phyloP scores from a whole-genome alignment of 2,888 invertebrate species.

The Ophraella communa region DNA sequence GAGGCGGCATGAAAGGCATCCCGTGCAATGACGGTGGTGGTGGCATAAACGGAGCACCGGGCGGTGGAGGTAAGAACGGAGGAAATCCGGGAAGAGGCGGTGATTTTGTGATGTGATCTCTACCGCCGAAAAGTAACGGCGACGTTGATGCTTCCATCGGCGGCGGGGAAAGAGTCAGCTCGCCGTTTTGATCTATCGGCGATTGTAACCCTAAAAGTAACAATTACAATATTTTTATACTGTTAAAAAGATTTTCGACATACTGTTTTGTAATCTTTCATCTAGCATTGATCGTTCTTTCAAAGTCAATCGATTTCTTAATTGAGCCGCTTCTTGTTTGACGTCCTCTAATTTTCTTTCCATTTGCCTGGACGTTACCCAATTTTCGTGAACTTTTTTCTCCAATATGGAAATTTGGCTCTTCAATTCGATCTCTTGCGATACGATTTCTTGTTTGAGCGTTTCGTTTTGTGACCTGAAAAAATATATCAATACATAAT shows the following conservation, averaged over 20 bases:
- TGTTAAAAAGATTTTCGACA: conserved; percentile 47
- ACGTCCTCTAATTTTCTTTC: conserved; percentile 84
- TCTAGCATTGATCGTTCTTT: conserved; percentile 63
- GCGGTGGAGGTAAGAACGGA: conserved; percentile 70
- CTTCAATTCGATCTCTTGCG: conserved; percentile 76
- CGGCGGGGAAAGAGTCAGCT: conserved; percentile 59
- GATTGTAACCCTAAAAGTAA: conserved; percentile 66
- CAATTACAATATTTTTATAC: no score
- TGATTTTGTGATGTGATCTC: conserved; percentile 56
- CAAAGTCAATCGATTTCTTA: conserved; percentile 68
- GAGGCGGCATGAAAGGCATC: conserved; percentile 60
- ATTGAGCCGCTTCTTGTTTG: conserved; percentile 72
- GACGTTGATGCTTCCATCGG: conserved; percentile 60
- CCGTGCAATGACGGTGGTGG: conserved; percentile 62
- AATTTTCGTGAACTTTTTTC: conserved; percentile 84
- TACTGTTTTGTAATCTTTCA: conserved; percentile 62
- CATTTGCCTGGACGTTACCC: conserved; percentile 83
- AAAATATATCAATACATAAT: neutral
- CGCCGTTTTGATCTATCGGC: conserved; percentile 63
- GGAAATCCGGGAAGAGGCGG: conserved; percentile 65
- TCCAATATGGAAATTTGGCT: conserved; percentile 79
- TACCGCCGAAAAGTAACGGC: conserved; percentile 58
- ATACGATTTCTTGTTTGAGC: conserved; percentile 83
- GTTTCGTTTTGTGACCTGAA: conserved; percentile 65
- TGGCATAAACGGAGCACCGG: conserved; percentile 71